phyloP scores from a whole-genome alignment of 2,113 vertebrate species.

The Pantherophis guttatus region DNA sequence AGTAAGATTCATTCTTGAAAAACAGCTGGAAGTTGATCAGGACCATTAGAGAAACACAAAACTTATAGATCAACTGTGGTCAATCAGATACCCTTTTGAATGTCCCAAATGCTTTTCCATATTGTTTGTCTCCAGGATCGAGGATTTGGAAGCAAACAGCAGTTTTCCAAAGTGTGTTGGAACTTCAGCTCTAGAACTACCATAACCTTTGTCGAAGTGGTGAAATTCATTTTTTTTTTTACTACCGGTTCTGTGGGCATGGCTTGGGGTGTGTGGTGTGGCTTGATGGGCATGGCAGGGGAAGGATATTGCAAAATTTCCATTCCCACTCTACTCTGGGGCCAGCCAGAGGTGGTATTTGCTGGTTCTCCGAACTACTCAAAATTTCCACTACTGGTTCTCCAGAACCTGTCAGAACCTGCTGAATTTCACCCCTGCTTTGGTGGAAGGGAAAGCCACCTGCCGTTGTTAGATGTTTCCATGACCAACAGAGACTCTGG shows the following conservation, averaged over 20 bases:
- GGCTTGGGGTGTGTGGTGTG: too few relatives aligned
- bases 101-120: not conserved
- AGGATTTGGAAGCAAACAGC: not conserved
- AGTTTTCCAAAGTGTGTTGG: constrained; percentile 25
- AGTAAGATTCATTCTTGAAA: not conserved
- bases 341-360: too few relatives aligned
- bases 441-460: constrained; percentile 32
- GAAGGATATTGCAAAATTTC: too few relatives aligned
- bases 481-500: constrained; percentile 63
- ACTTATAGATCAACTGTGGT: not conserved
- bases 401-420: too few relatives aligned
- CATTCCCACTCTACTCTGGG: too few relatives aligned
- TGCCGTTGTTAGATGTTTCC: constrained; percentile 68
- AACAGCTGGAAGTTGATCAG: not conserved
- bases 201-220: constrained; percentile 27
- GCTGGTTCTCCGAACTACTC: too few relatives aligned
- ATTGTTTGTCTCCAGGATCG: not conserved
- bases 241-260: too few relatives aligned
- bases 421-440: too few relatives aligned
- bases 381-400: too few relatives aligned
- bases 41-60: not conserved
- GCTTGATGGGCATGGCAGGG: too few relatives aligned
- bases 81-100: not conserved
- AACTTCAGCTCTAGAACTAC: constrained; percentile 56
- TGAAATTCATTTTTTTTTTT: too few relatives aligned